phyloP scores from a whole-genome alignment of 2,888 invertebrate species.

The Fragum fragum region DNA sequence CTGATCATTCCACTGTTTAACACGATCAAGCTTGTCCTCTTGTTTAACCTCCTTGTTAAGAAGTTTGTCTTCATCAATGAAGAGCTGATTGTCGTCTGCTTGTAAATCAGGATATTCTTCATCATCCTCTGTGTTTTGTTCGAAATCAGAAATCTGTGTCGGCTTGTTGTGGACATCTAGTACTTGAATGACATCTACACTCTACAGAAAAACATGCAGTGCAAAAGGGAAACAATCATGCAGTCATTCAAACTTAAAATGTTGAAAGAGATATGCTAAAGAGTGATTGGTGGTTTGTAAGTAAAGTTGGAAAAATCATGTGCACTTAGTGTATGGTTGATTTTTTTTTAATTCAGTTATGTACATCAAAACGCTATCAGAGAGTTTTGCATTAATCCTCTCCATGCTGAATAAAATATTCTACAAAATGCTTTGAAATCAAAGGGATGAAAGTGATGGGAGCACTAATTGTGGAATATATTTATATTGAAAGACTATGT shows the following conservation, averaged over 20 bases:
- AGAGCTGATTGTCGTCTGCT: slow-evolving; percentile 38
- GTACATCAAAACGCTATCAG: no score
- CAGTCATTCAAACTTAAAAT: neutral
- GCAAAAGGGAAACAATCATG: neutral
- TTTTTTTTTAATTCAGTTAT: no score
- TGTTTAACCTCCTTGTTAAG: slow-evolving; percentile 34
- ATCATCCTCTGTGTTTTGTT: slow-evolving; percentile 15
- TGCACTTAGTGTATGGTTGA: no score
- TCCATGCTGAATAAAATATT: no score
- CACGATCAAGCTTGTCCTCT: slow-evolving; percentile 41
- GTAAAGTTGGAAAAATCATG: no score
- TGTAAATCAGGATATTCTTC: neutral
- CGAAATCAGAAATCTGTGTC: neutral
- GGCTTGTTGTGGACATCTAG: neutral
- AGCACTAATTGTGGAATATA: no score
- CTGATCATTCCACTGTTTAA: slow-evolving; percentile 44
- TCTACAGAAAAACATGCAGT: slow-evolving; percentile 14
- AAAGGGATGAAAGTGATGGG: no score
- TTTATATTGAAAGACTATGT: no score
- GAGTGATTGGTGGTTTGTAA: no score
- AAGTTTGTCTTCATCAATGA: slow-evolving; percentile 50
- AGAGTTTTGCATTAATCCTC: no score
- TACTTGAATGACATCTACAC: neutral
- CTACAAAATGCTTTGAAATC: no score
- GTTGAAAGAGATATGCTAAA: neutral